Evolutionary conservation across 2,113 vertebrate genomes (phyloP).

Genomic region (Apodemus speciosus): DNA sequence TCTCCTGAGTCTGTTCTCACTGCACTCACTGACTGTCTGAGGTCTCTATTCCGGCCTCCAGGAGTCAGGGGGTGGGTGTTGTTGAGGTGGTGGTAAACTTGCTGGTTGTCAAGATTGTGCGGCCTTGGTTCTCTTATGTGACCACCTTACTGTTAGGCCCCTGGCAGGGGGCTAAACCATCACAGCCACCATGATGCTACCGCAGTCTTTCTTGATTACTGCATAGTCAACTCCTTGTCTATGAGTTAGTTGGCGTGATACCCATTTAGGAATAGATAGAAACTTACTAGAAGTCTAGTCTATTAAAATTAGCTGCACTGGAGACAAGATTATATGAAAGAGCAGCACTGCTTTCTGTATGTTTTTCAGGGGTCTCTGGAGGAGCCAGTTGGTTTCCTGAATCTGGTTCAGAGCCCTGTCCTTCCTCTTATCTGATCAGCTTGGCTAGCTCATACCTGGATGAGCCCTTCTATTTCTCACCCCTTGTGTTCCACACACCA

Average conservation of each 20-base stretch:
- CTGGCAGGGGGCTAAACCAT: neutral
- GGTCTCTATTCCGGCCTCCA: too few relatives aligned
- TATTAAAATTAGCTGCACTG: neutral
- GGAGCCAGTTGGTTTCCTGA: neutral
- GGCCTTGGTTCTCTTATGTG: neutral
- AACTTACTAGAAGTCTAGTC: neutral
- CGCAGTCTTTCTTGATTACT: neutral
- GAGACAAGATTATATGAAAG: neutral
- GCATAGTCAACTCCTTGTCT: neutral
- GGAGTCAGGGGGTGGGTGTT: too few relatives aligned
- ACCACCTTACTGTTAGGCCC: neutral
- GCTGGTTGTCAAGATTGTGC: neutral
- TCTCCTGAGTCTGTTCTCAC: too few relatives aligned
- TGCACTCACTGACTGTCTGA: too few relatives aligned
- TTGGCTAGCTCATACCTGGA: neutral
- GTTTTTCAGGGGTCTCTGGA: neutral
- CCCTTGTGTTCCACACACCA: neutral
- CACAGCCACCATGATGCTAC: neutral
- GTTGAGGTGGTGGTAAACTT: neutral
- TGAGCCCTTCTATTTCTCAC: neutral
- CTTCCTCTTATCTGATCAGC: neutral
- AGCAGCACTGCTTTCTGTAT: neutral
- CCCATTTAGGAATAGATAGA: neutral
- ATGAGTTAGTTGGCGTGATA: neutral
- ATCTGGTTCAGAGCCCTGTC: neutral